These are phyloP conservation scores for Helicoverpa armigera DNA, from an alignment of 1,140 invertebrate species.

Conservation along the genomic window DNA sequence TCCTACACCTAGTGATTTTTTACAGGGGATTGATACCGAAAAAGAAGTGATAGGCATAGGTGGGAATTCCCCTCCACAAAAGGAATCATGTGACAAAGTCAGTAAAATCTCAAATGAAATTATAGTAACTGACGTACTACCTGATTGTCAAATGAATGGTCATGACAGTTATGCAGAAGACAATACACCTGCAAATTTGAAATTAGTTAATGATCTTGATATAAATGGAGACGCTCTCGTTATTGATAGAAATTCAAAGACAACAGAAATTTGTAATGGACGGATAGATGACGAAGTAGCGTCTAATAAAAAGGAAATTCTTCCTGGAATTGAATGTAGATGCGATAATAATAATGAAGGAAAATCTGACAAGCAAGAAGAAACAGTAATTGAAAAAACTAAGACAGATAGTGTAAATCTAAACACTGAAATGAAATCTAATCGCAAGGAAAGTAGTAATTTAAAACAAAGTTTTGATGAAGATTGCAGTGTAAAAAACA, in stretches of 20 bases:
- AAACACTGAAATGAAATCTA: not conserved
- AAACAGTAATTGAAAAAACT: not conserved
- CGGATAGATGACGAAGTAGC: not conserved
- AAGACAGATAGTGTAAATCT: not conserved
- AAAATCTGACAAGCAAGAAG: not conserved
- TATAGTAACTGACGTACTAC: not conserved
- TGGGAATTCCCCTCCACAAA: not conserved
- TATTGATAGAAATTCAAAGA: not conserved
- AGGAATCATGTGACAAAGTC: not conserved
- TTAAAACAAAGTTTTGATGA: not conserved
- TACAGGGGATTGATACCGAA: not conserved
- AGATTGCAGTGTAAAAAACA: not conserved
- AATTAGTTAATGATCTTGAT: not conserved
- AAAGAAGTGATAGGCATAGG: not conserved
- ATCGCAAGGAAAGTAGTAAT: not conserved
- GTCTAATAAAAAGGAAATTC: not conserved
- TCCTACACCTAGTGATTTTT: not conserved
- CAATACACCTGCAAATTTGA: not conserved
- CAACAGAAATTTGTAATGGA: not conserved
- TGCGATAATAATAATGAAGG: not conserved
- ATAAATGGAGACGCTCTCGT: not conserved
- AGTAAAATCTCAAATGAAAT: not conserved
- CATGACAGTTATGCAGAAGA: not conserved
- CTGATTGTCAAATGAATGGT: not conserved
- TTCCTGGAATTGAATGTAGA: too few relatives aligned